phyloP scores from a whole-genome alignment of 2,113 vertebrate genomes.

The Prionailurus bengalensis region DNA sequence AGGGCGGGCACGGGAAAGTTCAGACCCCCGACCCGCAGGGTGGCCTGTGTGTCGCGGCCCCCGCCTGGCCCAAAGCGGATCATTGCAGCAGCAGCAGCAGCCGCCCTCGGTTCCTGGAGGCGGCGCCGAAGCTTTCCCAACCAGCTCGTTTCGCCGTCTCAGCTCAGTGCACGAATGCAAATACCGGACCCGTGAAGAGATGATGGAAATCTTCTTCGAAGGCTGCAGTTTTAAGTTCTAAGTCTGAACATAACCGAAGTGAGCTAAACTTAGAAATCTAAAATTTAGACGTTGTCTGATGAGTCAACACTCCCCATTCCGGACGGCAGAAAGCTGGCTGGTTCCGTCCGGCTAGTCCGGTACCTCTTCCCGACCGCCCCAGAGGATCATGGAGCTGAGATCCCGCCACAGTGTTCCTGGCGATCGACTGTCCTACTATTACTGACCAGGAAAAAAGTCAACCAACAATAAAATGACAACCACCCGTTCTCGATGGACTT shows the following conservation, averaged over 20 bases:
- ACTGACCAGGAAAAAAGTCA: not conserved
- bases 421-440: not conserved
- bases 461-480: not conserved
- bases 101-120: not conserved
- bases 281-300: not conserved
- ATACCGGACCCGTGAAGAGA: not conserved
- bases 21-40: not conserved
- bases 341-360: fast-evolving
- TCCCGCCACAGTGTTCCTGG: not conserved
- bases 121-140: not conserved
- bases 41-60: not conserved
- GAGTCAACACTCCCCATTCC: not conserved
- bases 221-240: not conserved
- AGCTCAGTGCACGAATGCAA: not conserved
- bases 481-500: not conserved
- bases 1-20: not conserved
- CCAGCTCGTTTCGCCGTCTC: not conserved
- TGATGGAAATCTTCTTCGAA: not conserved
- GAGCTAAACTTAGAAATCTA: not conserved
- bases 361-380: not conserved
- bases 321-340: not conserved
- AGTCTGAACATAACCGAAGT: not conserved
- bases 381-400: not conserved
- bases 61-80: not conserved
- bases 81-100: not conserved